Evolutionary conservation across 2,113 vertebrate species (phyloP).

Genomic region (Chionis minor): DNA sequence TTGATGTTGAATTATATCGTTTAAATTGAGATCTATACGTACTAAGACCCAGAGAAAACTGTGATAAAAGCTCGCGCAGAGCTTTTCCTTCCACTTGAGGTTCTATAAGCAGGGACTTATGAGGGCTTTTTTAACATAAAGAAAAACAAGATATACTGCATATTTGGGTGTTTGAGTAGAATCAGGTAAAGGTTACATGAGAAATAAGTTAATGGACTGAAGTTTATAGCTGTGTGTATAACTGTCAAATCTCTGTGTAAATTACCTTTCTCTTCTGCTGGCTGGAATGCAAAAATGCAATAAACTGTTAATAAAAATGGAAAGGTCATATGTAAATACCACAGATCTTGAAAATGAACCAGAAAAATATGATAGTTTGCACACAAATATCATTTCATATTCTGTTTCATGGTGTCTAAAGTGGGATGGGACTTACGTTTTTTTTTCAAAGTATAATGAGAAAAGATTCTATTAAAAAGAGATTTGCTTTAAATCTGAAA

Average conservation of each 20-base stretch:
- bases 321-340: constrained; percentile 83
- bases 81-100: constrained; percentile 29
- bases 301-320: constrained; percentile 81
- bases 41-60: neutral
- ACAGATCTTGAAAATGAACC: constrained; percentile 73
- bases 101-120: constrained; percentile 17
- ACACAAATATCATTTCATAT: constrained; percentile 66
- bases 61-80: neutral
- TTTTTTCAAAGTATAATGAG: neutral
- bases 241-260: constrained; percentile 80
- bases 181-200: constrained; percentile 71
- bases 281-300: constrained; percentile 78
- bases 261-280: constrained; percentile 76
- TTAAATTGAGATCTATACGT: neutral
- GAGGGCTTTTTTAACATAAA: constrained; percentile 53
- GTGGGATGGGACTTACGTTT: constrained; percentile 5
- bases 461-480: constrained; percentile 55
- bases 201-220: constrained; percentile 76
- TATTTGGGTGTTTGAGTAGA: constrained; percentile 64
- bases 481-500: constrained; percentile 52
- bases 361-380: constrained; percentile 68
- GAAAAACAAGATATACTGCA: constrained; percentile 47
- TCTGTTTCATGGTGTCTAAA: constrained; percentile 60
- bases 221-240: constrained; percentile 77
- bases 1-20: neutral